Evolutionary conservation across 2,113 vertebrate genomes (phyloP).

Genomic region (Corythornis madagascariensis): DNA sequence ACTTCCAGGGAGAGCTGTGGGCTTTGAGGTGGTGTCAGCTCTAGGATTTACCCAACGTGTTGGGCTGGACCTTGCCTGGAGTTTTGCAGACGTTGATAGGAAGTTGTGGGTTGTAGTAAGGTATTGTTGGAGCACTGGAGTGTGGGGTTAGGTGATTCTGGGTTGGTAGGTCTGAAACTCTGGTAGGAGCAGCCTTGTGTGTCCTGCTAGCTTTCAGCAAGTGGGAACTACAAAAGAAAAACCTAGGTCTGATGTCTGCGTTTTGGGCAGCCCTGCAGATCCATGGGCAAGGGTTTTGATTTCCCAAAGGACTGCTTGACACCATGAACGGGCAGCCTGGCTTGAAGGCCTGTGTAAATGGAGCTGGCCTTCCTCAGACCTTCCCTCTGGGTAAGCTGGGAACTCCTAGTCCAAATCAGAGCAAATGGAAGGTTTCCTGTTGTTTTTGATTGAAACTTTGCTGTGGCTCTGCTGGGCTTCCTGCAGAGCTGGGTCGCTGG

Average conservation of each 20-base stretch:
- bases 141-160: rapidly evolving
- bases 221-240: not conserved
- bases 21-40: rapidly evolving
- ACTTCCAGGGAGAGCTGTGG: rapidly evolving
- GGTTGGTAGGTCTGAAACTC: not conserved
- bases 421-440: not conserved
- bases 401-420: not conserved
- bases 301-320: not conserved
- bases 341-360: not conserved
- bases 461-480: not conserved
- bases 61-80: not conserved
- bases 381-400: not conserved
- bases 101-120: not conserved
- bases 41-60: rapidly evolving
- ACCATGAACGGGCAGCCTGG: rapidly evolving
- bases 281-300: not conserved
- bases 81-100: not conserved
- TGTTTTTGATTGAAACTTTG: not conserved
- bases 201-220: not conserved
- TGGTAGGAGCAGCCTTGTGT: not conserved
- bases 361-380: not conserved
- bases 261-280: not conserved
- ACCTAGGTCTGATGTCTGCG: not conserved
- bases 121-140: not conserved
- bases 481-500: not conserved